Conservation (phyloP, 1,140 invertebrate species). For the Ridgeia piscesae region DNA sequence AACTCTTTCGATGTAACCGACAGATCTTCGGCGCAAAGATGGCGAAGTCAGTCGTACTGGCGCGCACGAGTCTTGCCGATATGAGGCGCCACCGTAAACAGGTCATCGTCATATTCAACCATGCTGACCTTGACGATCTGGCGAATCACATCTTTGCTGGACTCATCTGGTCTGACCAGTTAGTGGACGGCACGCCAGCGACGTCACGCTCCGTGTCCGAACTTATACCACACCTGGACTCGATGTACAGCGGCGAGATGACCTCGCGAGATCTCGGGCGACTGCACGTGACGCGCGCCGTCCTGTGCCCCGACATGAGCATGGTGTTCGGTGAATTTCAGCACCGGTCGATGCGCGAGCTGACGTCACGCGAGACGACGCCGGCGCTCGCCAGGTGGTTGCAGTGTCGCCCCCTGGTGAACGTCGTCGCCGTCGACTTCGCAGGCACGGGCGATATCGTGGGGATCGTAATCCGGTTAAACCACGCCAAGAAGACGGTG, state of each 20-base stretch:
- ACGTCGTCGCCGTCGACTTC: conserved; percentile 29
- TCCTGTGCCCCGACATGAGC: conserved; percentile 31
- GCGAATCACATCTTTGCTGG: conserved; percentile 30
- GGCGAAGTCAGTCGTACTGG: conserved; percentile 12
- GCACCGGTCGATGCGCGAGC: conserved; percentile 27
- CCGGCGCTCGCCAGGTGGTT: conserved; percentile 17
- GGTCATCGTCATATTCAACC: conserved; percentile 21
- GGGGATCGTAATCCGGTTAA: conserved; percentile 19
- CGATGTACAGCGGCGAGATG: background rate
- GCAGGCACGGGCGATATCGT: conserved; percentile 15
- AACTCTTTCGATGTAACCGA: background rate
- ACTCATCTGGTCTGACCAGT: conserved; percentile 26
- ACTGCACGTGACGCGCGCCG: conserved; percentile 21
- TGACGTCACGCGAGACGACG: conserved; percentile 21
- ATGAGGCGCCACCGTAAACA: conserved; percentile 24
- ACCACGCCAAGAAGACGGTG: conserved; percentile 9
- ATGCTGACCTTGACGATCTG: conserved; percentile 21
- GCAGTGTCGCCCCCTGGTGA: background rate
- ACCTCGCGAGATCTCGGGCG: background rate
- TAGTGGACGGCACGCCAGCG: conserved; percentile 7
- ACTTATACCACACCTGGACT: conserved; percentile 19
- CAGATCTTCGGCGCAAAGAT: conserved; percentile 29
- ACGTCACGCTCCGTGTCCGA: conserved; percentile 24
- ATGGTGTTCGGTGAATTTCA: conserved; percentile 30
- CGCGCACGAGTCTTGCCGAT: conserved; percentile 4